A percentile compares a stretch with the other conserved stretches of the same genome.
Evolutionary conservation across 1,140 invertebrate species (phyloP).

Genomic region (Acromyrmex charruanus): DNA sequence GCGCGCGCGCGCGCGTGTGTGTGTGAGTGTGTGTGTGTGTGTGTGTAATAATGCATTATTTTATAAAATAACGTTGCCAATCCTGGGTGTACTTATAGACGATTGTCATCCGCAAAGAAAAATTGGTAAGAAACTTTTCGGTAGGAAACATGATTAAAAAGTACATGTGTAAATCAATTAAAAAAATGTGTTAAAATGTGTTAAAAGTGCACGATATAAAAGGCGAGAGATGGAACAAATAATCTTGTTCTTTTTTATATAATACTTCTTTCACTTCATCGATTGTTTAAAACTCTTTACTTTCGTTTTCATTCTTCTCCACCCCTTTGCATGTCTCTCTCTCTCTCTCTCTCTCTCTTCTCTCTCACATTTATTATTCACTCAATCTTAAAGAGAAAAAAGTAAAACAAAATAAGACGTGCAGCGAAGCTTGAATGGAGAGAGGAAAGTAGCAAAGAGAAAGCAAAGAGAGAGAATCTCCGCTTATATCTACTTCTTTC

Average conservation of each 20-base stretch:
- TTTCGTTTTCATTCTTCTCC: slow-evolving; percentile 53
- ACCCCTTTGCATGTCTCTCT: too few relatives aligned
- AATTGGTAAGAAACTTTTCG: neutral
- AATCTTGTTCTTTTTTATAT: slow-evolving; percentile 25
- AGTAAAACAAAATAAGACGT: neutral
- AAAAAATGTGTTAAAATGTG: neutral
- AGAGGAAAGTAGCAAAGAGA: neutral
- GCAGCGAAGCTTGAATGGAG: neutral
- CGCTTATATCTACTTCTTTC: slow-evolving; percentile 48
- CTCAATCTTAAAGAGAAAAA: slow-evolving; percentile 6
- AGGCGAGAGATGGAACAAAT: slow-evolving; percentile 14
- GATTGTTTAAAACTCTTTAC: slow-evolving; percentile 47
- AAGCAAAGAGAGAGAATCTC: neutral
- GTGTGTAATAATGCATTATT: too few relatives aligned
- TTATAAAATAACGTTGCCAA: too few relatives aligned
- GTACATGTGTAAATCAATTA: neutral
- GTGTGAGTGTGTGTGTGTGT: too few relatives aligned
- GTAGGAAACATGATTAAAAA: neutral
- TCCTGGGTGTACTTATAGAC: too few relatives aligned
- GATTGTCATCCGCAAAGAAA: too few relatives aligned
- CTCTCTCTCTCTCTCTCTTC: neutral
- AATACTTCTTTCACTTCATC: slow-evolving; percentile 30
- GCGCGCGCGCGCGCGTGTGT: too few relatives aligned
- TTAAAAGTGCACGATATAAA: neutral
- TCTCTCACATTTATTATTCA: slow-evolving; percentile 22